These are phyloP conservation scores for Eurystomus gularis DNA, from an alignment of 2,113 vertebrate species.

Conservation along the genomic window DNA sequence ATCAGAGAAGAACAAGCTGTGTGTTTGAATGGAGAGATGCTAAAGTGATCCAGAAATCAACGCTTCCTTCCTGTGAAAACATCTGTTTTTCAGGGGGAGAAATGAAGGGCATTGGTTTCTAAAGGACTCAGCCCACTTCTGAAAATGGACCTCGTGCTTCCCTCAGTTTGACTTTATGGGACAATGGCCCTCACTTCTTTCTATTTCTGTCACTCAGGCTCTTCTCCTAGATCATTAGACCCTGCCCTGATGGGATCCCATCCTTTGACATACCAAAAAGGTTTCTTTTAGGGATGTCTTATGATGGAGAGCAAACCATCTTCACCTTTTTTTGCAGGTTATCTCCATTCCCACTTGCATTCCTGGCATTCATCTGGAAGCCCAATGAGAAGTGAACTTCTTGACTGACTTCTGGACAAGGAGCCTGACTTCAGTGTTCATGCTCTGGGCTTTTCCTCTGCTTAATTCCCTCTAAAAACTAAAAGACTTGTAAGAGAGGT, in stretches of 20 bases:
- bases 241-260: rapidly evolving
- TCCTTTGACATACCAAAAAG: background rate
- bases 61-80: background rate
- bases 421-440: background rate
- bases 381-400: background rate
- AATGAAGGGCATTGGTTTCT: background rate
- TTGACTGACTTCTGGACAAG: background rate
- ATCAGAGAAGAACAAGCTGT: background rate
- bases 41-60: background rate
- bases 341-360: background rate
- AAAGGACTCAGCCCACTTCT: background rate
- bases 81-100: background rate
- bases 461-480: background rate
- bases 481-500: background rate
- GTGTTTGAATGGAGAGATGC: background rate
- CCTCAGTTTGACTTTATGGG: background rate
- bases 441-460: background rate
- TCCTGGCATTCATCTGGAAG: background rate
- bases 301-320: background rate
- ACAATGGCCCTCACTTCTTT: background rate
- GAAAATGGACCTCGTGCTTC: background rate
- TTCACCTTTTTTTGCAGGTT: background rate
- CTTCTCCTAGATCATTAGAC: background rate
- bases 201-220: background rate
- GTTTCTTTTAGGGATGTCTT: background rate